Percentiles rank a stretch among this genome's conserved stretches.
These are phyloP conservation scores for Branchellion lobata DNA, from an alignment of 2,888 invertebrate species.

Conservation along the genomic window DNA sequence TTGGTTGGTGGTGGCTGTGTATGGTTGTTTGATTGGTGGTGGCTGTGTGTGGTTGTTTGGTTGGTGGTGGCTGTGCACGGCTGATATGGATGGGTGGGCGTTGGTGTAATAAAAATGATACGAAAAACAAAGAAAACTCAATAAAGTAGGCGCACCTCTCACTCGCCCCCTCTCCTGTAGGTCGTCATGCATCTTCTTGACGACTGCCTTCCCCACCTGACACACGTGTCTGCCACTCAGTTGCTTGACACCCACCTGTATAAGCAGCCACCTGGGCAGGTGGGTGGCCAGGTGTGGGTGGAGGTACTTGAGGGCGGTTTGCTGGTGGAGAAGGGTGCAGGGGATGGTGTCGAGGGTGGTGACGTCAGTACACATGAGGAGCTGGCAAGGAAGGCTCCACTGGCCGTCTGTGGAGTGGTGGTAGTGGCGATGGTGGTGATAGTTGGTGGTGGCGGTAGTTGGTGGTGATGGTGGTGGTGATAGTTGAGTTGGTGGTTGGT, in stretches of 20 bases:
- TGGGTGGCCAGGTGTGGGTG: slow-evolving; percentile 55
- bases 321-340: slow-evolving; percentile 55
- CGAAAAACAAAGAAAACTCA: background rate
- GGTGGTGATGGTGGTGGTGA: too few species aligned
- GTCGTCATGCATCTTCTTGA: slow-evolving; percentile 24
- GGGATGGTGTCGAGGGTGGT: slow-evolving; percentile 57
- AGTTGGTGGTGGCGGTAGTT: too few species aligned
- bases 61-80: too few species aligned
- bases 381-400: slow-evolving; percentile 60
- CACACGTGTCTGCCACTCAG: slow-evolving; percentile 58
- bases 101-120: too few species aligned
- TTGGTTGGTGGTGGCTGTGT: background rate
- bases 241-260: slow-evolving; percentile 58
- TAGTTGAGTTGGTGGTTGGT: background rate
- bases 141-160: background rate
- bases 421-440: background rate
- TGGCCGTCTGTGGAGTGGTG: slow-evolving; percentile 46
- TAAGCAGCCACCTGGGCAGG: slow-evolving; percentile 55
- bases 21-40: background rate
- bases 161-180: background rate
- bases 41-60: background rate
- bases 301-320: slow-evolving; percentile 58
- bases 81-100: too few species aligned
- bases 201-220: slow-evolving; percentile 54
- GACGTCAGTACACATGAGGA: slow-evolving; percentile 55